Conservation (phyloP, 2,113 vertebrate genomes). For the Hystrix cristata region DNA sequence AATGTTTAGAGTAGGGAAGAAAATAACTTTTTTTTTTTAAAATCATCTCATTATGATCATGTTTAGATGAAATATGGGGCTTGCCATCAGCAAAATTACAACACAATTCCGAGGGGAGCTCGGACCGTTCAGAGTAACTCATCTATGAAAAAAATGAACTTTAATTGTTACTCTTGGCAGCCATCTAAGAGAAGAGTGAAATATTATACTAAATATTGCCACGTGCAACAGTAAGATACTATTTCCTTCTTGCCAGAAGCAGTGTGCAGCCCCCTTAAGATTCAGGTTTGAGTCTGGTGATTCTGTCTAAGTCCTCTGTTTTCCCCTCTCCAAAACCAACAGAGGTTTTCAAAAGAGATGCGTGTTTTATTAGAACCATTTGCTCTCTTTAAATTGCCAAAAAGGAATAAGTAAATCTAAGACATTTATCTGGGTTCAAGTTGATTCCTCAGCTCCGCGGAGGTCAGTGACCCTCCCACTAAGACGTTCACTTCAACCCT, state of each 20-base stretch:
- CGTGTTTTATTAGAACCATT: conserved; percentile 89
- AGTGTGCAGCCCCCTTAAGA: conserved; percentile 78
- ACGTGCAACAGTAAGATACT: conserved; percentile 85
- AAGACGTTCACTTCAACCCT: conserved; percentile 46
- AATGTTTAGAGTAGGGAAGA: conserved; percentile 65
- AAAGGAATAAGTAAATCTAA: conserved; percentile 86
- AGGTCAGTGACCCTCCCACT: conserved; percentile 78
- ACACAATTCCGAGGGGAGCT: conserved; percentile 84
- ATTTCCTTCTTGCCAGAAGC: conserved; percentile 81
- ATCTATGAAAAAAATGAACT: conserved; percentile 85
- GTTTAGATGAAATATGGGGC: conserved; percentile 84
- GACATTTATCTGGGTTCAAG: conserved; percentile 87
- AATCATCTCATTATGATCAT: conserved; percentile 75
- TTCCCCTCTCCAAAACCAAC: conserved; percentile 87
- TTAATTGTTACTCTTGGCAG: conserved; percentile 88
- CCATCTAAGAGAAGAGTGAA: conserved; percentile 84
- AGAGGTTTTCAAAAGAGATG: conserved; percentile 84
- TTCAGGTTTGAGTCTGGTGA: conserved; percentile 83
- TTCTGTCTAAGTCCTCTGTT: conserved; percentile 86
- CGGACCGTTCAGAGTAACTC: conserved; percentile 81
- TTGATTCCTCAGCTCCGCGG: conserved; percentile 84
- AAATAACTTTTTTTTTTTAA: conserved; percentile 39
- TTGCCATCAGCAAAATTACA: conserved; percentile 85
- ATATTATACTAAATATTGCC: conserved; percentile 89
- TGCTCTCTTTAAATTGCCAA: conserved; percentile 85